Conservation (phyloP, 2,113 vertebrate genomes). For the Columba livia region DNA sequence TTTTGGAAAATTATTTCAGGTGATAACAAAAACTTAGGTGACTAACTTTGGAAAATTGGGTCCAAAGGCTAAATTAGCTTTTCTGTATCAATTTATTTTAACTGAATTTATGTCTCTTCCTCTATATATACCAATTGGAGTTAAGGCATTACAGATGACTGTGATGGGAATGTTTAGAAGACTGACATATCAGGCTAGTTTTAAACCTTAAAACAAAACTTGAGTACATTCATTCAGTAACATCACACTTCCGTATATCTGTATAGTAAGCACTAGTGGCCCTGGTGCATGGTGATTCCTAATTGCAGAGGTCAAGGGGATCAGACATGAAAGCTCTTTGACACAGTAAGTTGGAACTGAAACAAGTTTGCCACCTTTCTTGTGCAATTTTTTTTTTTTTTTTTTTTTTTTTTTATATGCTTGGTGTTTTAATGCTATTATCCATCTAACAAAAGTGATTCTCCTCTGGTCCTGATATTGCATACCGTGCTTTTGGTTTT, state of each 20-base stretch:
- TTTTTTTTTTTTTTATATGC: not conserved
- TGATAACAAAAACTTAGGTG: not conserved
- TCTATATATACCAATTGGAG: not conserved
- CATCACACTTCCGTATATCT: not conserved
- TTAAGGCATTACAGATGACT: not conserved
- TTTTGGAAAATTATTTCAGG: not conserved
- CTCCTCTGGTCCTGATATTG: not conserved
- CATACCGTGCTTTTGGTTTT: not conserved
- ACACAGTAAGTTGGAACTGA: not conserved
- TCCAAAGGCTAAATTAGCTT: not conserved
- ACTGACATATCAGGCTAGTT: not conserved
- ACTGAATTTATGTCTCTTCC: not conserved
- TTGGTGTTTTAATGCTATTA: not conserved
- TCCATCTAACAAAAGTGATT: not conserved
- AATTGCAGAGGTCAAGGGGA: not conserved
- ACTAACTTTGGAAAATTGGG: not conserved
- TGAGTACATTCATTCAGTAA: not conserved
- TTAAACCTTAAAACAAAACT: not conserved
- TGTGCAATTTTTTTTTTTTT: not conserved
- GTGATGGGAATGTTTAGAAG: not conserved
- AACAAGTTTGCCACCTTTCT: not conserved
- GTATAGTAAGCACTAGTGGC: not conserved
- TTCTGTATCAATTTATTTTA: not conserved
- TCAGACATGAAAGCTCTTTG: not conserved
- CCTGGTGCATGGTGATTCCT: not conserved